A percentile compares a stretch with the other conserved stretches of the same genome.
phyloP scores from a whole-genome alignment of 2,888 invertebrate species.

The Meteorus colon region DNA sequence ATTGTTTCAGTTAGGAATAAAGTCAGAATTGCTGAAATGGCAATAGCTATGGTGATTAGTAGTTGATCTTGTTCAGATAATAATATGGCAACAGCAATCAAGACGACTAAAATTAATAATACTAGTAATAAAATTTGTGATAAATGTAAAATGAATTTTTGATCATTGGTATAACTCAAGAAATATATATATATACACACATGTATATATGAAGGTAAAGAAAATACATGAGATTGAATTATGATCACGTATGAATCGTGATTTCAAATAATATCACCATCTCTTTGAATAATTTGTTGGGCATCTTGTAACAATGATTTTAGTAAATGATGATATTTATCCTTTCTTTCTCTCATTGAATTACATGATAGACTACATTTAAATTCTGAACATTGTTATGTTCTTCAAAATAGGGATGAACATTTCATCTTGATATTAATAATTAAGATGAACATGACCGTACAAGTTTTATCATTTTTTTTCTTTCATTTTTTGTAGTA shows the following conservation, averaged over 20 bases:
- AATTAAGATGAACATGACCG: conserved; percentile 1
- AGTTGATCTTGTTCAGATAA: conserved; percentile 50
- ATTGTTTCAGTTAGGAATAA: neutral
- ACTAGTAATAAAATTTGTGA: conserved; percentile 52
- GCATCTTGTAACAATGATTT: neutral
- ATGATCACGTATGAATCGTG: neutral
- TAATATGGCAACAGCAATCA: conserved; percentile 64
- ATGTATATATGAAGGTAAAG: neutral
- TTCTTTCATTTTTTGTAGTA: neutral
- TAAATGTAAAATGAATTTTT: conserved; percentile 41
- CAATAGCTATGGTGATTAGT: conserved; percentile 46
- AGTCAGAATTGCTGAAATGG: conserved; percentile 39
- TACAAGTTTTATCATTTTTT: conserved; percentile 16
- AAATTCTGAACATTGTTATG: neutral
- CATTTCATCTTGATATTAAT: neutral
- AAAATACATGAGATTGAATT: neutral
- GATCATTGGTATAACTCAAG: neutral
- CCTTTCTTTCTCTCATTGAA: neutral
- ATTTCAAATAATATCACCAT: neutral
- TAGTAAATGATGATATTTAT: neutral
- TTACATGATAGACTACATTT: neutral
- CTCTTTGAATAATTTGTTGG: neutral
- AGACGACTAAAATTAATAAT: conserved; percentile 56
- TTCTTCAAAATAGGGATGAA: neutral
- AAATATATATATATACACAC: neutral